Evolutionary conservation across 2,113 vertebrate genomes (phyloP).

Genomic region (Parus major): DNA sequence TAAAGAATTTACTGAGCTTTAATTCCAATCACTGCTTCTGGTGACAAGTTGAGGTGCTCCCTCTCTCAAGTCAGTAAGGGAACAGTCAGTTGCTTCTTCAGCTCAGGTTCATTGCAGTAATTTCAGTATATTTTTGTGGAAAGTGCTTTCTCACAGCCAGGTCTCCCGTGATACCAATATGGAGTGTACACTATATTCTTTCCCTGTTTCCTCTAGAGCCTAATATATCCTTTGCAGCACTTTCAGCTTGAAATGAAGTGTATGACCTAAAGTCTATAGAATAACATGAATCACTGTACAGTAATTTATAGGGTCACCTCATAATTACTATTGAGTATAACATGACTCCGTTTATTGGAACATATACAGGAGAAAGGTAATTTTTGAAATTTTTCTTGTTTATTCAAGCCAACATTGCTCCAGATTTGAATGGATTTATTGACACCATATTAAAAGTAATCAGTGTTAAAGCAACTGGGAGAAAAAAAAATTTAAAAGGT

Average conservation of each 20-base stretch:
- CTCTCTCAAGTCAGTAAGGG: not conserved
- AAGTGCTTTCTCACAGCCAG: slow-evolving; percentile 30
- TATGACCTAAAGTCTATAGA: slow-evolving; percentile 45
- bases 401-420: not conserved
- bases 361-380: not conserved
- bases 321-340: slow-evolving; percentile 11
- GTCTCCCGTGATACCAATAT: slow-evolving; percentile 5
- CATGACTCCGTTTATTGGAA: not conserved
- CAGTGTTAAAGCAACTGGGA: not conserved
- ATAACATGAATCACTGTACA: slow-evolving; percentile 42
- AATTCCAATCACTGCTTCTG: not conserved
- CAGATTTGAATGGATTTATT: not conserved
- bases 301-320: slow-evolving; percentile 25
- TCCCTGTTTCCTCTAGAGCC: slow-evolving; percentile 34
- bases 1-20: not conserved
- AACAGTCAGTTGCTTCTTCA: not conserved
- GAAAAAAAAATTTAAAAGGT: not conserved
- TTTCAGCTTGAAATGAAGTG: slow-evolving; percentile 41
- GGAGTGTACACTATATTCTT: slow-evolving; percentile 14
- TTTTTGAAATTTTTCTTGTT: not conserved
- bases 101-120: slow-evolving; percentile 12
- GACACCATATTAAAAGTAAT: not conserved
- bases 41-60: not conserved
- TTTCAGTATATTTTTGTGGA: slow-evolving; percentile 24
- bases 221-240: slow-evolving; percentile 26